Conservation (phyloP, 2,113 vertebrate genomes). For the Noturus placidus region DNA sequence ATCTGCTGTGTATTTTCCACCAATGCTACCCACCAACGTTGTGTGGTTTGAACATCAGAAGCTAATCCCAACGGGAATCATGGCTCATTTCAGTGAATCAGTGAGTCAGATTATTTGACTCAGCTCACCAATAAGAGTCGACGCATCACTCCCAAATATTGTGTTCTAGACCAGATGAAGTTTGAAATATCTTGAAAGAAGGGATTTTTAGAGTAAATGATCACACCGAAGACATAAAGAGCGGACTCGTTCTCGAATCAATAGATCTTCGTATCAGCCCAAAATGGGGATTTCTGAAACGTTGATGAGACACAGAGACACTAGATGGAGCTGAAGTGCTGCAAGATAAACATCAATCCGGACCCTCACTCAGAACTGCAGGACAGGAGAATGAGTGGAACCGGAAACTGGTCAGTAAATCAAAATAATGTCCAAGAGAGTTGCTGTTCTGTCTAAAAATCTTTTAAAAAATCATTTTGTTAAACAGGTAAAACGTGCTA, state of each 20-base stretch:
- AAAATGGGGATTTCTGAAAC: not conserved
- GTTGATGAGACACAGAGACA: not conserved
- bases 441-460: not conserved
- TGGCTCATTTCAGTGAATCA: not conserved
- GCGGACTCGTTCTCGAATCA: not conserved
- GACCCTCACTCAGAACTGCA: not conserved
- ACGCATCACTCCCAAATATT: not conserved
- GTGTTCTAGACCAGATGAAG: not conserved
- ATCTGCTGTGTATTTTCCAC: not conserved
- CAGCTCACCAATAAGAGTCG: not conserved
- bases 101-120: constrained; percentile 1
- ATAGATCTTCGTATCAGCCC: not conserved
- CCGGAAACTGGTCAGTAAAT: not conserved
- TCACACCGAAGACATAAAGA: not conserved
- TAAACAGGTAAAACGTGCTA: not conserved
- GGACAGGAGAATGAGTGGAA: not conserved
- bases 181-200: not conserved
- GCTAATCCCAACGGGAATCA: not conserved
- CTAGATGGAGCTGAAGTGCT: constrained; percentile 44
- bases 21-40: not conserved
- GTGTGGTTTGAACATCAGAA: not conserved
- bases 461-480: not conserved
- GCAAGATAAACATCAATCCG: not conserved
- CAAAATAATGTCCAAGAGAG: not conserved
- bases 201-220: not conserved